Evolutionary conservation across 2,113 vertebrate genomes (phyloP).

Genomic region (Callaeas wilsoni): DNA sequence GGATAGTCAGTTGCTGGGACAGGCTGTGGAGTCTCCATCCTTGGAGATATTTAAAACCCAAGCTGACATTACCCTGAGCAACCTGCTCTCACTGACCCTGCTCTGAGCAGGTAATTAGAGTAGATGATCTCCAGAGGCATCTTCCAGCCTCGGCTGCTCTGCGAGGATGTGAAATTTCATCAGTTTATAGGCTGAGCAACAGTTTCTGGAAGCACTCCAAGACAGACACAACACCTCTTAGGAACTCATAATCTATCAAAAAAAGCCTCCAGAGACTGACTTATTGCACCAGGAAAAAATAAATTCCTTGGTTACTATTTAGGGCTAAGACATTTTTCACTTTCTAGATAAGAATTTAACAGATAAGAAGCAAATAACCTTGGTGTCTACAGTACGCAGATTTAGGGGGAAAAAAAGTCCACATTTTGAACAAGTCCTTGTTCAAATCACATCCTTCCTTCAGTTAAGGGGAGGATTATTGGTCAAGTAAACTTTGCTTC

Average conservation of each 20-base stretch:
- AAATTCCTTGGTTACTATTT: neutral
- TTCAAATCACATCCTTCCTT: neutral
- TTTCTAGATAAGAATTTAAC: neutral
- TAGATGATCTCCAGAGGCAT: neutral
- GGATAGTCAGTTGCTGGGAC: neutral
- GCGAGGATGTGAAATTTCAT: conserved; percentile 16
- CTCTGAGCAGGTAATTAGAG: neutral
- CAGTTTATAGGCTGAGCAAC: neutral
- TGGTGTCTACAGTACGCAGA: neutral
- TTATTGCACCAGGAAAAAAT: neutral
- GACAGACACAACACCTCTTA: neutral
- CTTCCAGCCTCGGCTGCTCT: neutral
- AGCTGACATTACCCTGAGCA: neutral
- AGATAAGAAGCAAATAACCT: neutral
- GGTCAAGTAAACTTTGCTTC: conserved; percentile 33
- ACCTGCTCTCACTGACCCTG: neutral
- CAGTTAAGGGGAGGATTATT: neutral
- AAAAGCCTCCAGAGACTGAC: neutral
- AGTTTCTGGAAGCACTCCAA: conserved; percentile 12
- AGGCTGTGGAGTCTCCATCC: neutral
- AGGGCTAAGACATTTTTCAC: neutral
- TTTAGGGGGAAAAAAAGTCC: neutral
- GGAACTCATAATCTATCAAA: neutral
- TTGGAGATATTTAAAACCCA: neutral
- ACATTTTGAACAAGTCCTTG: neutral